Conservation (phyloP, 2,797 vertebrate species). For the Cossypha caffra region DNA sequence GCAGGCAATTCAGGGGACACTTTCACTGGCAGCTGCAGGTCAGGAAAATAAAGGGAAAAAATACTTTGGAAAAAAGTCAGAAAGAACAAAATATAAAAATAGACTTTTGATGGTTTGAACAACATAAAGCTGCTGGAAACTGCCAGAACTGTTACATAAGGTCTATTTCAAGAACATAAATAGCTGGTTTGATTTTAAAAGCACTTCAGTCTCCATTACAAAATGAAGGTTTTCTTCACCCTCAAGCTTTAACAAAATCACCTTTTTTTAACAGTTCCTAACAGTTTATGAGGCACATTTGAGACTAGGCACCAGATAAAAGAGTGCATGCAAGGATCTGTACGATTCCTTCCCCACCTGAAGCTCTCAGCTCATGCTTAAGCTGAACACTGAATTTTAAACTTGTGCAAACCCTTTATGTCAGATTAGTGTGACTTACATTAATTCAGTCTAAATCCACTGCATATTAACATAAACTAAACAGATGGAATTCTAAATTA, state of each 20-base stretch:
- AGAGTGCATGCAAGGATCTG: accelerated
- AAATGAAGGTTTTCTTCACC: background rate
- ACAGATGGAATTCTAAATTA: background rate
- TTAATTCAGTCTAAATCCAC: background rate
- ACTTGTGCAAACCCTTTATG: background rate
- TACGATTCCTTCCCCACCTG: background rate
- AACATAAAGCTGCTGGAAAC: background rate
- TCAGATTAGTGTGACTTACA: background rate
- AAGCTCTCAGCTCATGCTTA: background rate
- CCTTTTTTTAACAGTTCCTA: background rate
- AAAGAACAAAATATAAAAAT: background rate
- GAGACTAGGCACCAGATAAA: background rate
- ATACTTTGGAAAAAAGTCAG: background rate
- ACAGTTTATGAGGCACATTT: background rate
- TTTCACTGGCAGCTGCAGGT: background rate
- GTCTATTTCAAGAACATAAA: background rate
- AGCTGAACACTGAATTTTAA: background rate
- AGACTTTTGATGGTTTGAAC: background rate
- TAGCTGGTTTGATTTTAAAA: background rate
- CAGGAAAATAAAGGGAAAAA: background rate
- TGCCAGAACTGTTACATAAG: background rate
- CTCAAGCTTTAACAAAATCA: background rate
- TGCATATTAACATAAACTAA: background rate
- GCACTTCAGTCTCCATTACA: background rate
- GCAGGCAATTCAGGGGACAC: background rate